phyloP scores from a whole-genome alignment of 2,797 vertebrate species.

The Sorex maritimensis region DNA sequence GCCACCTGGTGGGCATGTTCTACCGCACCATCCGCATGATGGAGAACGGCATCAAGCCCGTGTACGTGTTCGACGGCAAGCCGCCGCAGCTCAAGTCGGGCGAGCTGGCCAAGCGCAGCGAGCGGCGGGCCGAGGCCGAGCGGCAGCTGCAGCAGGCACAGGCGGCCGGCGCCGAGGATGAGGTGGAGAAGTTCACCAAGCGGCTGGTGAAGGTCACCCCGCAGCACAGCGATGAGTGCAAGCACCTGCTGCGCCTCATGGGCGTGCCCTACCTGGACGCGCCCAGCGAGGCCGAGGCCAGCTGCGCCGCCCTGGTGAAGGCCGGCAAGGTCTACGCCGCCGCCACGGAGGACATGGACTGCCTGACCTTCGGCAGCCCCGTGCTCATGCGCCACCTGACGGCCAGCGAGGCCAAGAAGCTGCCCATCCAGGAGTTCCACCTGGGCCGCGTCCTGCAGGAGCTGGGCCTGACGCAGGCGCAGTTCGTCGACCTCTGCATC shows the following conservation, averaged over 20 bases:
- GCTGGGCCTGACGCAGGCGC: slow-evolving; percentile 93
- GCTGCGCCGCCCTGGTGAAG: slow-evolving; percentile 97
- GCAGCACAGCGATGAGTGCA: slow-evolving; percentile 97
- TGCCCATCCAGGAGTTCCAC: slow-evolving; percentile 98
- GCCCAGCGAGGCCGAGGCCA: slow-evolving; percentile 97
- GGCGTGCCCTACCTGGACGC: slow-evolving; percentile 97
- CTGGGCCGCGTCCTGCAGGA: slow-evolving; percentile 95
- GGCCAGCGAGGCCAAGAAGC: slow-evolving; percentile 97
- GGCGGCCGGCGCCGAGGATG: slow-evolving; percentile 94
- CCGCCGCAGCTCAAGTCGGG: slow-evolving; percentile 96
- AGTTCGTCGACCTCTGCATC: slow-evolving; percentile 99
- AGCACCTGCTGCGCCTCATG: slow-evolving; percentile 95
- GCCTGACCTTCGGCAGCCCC: slow-evolving; percentile 96
- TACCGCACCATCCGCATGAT: slow-evolving; percentile 99
- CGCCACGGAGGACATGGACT: slow-evolving; percentile 99
- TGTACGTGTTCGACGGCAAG: slow-evolving; percentile 98
- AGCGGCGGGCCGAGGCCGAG: slow-evolving; percentile 96
- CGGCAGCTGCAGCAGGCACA: slow-evolving; percentile 96
- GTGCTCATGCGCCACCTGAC: slow-evolving; percentile 97
- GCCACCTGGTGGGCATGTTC: slow-evolving; percentile 99
- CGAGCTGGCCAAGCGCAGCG: slow-evolving; percentile 96
- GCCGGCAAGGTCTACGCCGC: slow-evolving; percentile 96
- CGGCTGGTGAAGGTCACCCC: slow-evolving; percentile 97
- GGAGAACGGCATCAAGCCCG: slow-evolving; percentile 97
- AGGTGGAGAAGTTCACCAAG: slow-evolving; percentile 97